A percentile compares a stretch with the other conserved stretches of the same genome.
Evolutionary conservation across 2,113 vertebrate genomes (phyloP).

Genomic region (Saiga tatarica): DNA sequence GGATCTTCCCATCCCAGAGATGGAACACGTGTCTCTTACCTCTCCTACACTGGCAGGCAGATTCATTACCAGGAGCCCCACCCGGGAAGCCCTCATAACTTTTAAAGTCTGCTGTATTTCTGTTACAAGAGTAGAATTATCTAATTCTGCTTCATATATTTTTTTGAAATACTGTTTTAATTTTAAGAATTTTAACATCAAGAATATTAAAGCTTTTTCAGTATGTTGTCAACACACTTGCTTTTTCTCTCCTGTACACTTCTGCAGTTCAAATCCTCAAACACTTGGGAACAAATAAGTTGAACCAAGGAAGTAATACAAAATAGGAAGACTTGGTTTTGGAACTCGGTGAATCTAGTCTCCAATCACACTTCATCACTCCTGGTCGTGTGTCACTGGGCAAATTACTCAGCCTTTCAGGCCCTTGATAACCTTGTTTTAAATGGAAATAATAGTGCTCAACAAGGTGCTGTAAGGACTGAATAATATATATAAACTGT

Average conservation of each 20-base stretch:
- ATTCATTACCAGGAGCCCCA: background rate
- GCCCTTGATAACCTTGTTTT: background rate
- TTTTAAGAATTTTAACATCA: background rate
- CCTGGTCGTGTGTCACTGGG: background rate
- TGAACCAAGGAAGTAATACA: background rate
- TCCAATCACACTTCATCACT: background rate
- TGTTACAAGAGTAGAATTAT: background rate
- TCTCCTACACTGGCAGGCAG: background rate
- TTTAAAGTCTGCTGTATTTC: background rate
- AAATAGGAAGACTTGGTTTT: background rate
- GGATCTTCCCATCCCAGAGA: background rate
- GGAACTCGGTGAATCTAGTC: background rate
- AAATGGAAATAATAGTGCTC: background rate
- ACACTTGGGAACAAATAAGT: background rate
- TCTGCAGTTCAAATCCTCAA: background rate
- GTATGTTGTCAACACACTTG: background rate
- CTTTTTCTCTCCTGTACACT: background rate
- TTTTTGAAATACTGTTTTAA: background rate
- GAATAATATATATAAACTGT: background rate
- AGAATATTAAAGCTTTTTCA: background rate
- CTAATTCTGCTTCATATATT: background rate
- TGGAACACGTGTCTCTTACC: accelerated
- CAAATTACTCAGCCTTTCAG: background rate
- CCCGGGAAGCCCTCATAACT: background rate
- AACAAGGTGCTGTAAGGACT: background rate